Evolutionary conservation across 1,140 invertebrate species (phyloP), one percentile per base, ranked within the genome.

Genomic region (Ceratoteleas bidentatus): DNA sequence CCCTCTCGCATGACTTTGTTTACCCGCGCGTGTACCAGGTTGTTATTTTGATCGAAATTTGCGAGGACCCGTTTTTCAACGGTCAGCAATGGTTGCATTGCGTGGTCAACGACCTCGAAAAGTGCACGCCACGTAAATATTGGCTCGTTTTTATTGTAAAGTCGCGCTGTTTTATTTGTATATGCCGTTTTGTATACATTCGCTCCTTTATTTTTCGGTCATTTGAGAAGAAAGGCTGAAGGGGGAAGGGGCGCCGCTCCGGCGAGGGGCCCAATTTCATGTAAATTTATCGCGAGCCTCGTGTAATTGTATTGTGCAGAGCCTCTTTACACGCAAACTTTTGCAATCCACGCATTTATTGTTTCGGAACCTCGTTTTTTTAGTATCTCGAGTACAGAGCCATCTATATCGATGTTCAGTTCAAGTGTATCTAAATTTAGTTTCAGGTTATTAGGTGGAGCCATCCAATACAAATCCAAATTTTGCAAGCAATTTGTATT

Each of bases 51-150:
- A n/a, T n/a, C 36, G 13, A 43, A 58, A 40, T 58, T 16, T 32
- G 56, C 32, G 38, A 6, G 13, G 45, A 13, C 11, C 10, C 43
- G 40, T 33, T 65, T 53, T 40, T 53, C 34, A 40, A 2, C 10
- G 38, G 34, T 24, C 24, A 24, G 24, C 50, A 53, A 53, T 34
- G 11, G 32, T 57, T 11, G 61, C 43, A 16, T 60, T 34, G 54
- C 43, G 13, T 74, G 70, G 72, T 75, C 61, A 75, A 75, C 54
- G 72, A 75, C 72, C 72, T 49, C 60, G 16, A 58, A 66, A 65
- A 24, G 36, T 60, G 72, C 70, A 58, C 45, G 47, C 43, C 52
- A 50, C 50, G 70, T 57, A 64, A 74, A 74, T 40, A 54, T 49
- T 34, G 40, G 38, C 61, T 57, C 9, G 36, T 53, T 58, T 53